Evolutionary conservation across 2,888 invertebrate species (phyloP).

Genomic region (Diarsia brunnea): DNA sequence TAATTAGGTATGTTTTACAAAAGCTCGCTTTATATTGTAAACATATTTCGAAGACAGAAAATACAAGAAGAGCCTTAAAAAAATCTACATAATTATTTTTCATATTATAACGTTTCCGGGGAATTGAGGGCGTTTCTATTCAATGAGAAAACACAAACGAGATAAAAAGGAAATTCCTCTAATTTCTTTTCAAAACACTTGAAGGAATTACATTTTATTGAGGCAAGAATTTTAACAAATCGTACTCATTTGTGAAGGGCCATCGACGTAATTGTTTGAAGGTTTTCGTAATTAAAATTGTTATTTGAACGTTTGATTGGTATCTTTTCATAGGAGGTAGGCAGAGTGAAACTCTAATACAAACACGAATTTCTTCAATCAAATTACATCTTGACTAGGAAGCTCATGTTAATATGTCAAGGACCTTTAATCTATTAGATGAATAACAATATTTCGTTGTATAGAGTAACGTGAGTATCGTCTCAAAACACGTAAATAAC

Average conservation of each 20-base stretch:
- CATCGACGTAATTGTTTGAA: slow-evolving; percentile 36
- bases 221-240: slow-evolving; percentile 38
- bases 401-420: not conserved
- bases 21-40: not conserved
- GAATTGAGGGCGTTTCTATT: slow-evolving; percentile 35
- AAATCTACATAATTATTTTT: slow-evolving; percentile 24
- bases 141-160: slow-evolving; percentile 27
- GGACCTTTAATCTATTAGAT: not conserved
- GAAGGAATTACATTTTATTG: slow-evolving; percentile 47
- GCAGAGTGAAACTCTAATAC: not conserved
- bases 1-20: not conserved
- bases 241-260: slow-evolving; percentile 17
- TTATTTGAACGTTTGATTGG: slow-evolving; percentile 26
- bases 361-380: not conserved
- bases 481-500: slow-evolving; percentile 37
- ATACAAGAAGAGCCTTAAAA: not conserved
- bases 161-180: slow-evolving; percentile 47
- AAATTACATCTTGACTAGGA: not conserved
- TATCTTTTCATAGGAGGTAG: not conserved
- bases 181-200: slow-evolving; percentile 53
- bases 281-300: slow-evolving; percentile 39
- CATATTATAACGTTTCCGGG: slow-evolving; percentile 16
- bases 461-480: not conserved
- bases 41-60: slow-evolving; percentile 5
- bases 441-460: not conserved